Conservation (phyloP, 2,888 invertebrate species). For the Drosophila nigritarsus region DNA sequence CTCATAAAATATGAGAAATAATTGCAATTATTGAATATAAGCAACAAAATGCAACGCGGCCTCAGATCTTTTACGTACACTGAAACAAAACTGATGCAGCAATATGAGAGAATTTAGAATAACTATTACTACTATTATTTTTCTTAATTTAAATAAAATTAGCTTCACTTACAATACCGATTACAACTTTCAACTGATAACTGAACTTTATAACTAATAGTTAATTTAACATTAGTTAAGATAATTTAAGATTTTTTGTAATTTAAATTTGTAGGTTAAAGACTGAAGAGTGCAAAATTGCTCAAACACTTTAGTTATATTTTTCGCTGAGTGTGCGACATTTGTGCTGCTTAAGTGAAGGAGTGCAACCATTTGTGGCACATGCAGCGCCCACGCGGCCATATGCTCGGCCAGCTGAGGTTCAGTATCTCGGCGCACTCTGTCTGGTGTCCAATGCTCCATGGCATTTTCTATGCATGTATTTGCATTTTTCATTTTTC, state of each 20-base stretch:
- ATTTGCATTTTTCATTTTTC: conserved; percentile 60
- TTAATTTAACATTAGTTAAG: not conserved
- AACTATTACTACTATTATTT: not conserved
- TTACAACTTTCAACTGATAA: not conserved
- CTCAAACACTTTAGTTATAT: not conserved
- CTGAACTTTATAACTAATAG: not conserved
- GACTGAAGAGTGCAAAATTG: not conserved
- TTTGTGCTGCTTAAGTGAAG: conserved; percentile 8
- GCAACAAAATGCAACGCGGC: conserved; percentile 41
- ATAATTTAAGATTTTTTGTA: too few species aligned
- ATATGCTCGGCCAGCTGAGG: conserved; percentile 29
- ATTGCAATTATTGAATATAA: conserved; percentile 75
- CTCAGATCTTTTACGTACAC: conserved; percentile 23
- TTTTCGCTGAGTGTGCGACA: conserved; percentile 43
- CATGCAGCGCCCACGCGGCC: conserved; percentile 54
- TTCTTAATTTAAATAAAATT: not conserved
- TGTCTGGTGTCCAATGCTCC: conserved; percentile 20
- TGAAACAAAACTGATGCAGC: conserved; percentile 13
- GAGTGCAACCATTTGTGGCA: conserved; percentile 52
- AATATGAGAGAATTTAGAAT: not conserved
- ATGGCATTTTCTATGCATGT: conserved; percentile 57
- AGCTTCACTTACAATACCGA: not conserved
- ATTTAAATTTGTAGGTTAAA: too few species aligned
- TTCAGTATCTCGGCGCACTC: conserved; percentile 2
- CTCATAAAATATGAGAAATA: conserved; percentile 77